Evolutionary conservation across 2,888 invertebrate genomes (phyloP).

Genomic region (Lithodes maja): DNA sequence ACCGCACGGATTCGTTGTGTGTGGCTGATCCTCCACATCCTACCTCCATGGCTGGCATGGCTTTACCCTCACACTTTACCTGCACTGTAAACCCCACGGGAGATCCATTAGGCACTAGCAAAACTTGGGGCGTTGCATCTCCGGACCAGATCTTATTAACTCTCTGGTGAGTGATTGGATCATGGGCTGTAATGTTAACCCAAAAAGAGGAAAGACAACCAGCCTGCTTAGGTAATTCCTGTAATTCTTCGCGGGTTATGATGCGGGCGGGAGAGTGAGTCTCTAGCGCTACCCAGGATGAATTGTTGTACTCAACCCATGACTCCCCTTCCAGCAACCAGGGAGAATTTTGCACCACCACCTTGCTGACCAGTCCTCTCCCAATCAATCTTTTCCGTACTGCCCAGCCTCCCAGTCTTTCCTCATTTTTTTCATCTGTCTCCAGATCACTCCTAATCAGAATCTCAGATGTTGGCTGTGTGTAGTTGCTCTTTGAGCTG

Average conservation of each 20-base stretch:
- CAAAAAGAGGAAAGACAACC: not conserved
- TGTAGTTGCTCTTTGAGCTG: not conserved
- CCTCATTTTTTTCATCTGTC: not conserved
- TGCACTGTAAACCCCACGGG: constrained; percentile 44
- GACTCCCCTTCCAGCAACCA: constrained; percentile 33
- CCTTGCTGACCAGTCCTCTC: not conserved
- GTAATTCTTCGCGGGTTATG: constrained; percentile 33
- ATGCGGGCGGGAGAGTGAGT: constrained; percentile 40
- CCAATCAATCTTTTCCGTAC: constrained; percentile 26
- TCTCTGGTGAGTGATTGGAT: constrained; percentile 42
- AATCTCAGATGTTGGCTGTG: not conserved
- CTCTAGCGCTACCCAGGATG: constrained; percentile 15
- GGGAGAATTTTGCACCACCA: constrained; percentile 51
- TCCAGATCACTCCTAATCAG: not conserved
- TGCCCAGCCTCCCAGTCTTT: constrained; percentile 30
- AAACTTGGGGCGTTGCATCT: not conserved
- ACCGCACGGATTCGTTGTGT: constrained; percentile 36
- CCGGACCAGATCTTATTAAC: constrained; percentile 1
- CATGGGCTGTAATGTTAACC: constrained; percentile 40
- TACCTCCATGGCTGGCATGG: constrained; percentile 15
- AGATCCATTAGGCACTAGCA: constrained; percentile 51
- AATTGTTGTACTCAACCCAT: not conserved
- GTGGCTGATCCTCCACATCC: constrained; percentile 37
- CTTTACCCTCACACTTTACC: constrained; percentile 28
- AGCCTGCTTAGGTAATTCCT: not conserved